Conservation (phyloP, 2,113 vertebrate species). For the Chiloscyllium plagiosum region DNA sequence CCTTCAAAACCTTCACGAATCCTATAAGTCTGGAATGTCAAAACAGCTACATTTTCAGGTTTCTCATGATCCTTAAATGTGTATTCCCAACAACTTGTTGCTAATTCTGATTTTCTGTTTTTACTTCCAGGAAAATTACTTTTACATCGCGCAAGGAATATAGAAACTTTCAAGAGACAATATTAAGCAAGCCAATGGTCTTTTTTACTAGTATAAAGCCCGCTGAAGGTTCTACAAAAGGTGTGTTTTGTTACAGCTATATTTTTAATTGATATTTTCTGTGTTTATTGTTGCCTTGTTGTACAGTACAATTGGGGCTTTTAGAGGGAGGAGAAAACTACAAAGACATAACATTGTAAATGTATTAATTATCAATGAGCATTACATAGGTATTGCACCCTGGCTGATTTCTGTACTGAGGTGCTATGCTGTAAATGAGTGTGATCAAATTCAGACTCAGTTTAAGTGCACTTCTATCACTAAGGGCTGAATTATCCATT, state of each 20-base stretch:
- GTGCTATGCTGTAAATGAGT: background rate
- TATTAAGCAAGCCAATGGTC: slow-evolving; percentile 48
- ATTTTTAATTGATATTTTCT: background rate
- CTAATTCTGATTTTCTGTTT: slow-evolving; percentile 9
- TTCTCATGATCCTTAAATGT: too few species aligned
- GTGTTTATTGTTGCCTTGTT: background rate
- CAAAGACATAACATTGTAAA: background rate
- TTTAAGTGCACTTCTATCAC: background rate
- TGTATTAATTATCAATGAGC: background rate
- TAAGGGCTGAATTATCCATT: background rate
- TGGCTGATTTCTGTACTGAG: background rate
- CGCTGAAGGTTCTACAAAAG: slow-evolving; percentile 41
- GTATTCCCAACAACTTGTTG: too few species aligned
- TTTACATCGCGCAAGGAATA: slow-evolving; percentile 47
- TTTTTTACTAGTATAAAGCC: slow-evolving; percentile 49
- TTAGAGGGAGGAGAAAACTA: background rate
- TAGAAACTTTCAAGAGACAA: slow-evolving; percentile 49
- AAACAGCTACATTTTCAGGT: too few species aligned
- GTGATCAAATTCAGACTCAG: background rate
- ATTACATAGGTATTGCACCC: background rate
- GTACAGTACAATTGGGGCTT: background rate
- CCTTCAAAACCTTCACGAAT: too few species aligned
- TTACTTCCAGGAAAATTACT: slow-evolving; percentile 43
- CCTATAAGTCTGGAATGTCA: too few species aligned
- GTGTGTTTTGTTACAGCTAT: slow-evolving; percentile 14